phyloP scores from a whole-genome alignment of 1,140 invertebrate species.

The Hermetia illucens region DNA sequence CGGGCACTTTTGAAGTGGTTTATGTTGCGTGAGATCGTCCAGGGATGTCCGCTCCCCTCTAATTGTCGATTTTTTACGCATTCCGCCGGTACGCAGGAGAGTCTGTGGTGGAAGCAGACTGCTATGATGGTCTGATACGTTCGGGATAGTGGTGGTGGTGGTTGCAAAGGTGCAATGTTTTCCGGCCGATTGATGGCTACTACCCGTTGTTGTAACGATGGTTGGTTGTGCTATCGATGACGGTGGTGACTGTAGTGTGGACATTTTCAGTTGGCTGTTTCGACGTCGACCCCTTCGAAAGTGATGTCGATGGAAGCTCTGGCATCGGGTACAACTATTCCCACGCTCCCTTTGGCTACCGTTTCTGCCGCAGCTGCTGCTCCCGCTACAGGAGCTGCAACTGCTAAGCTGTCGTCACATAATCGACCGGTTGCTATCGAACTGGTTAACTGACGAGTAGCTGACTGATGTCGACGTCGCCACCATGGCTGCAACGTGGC shows the following conservation, averaged over 20 bases:
- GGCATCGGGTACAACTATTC: slow-evolving; percentile 22
- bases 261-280: slow-evolving; percentile 4
- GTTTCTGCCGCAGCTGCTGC: slow-evolving; percentile 24
- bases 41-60: too few species aligned
- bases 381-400: slow-evolving; percentile 29
- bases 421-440: slow-evolving; percentile 17
- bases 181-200: background rate
- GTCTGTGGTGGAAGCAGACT: too few species aligned
- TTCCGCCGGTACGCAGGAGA: too few species aligned
- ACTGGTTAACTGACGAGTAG: slow-evolving; percentile 28
- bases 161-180: slow-evolving; percentile 3
- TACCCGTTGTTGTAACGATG: slow-evolving; percentile 3
- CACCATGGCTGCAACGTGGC: slow-evolving; percentile 29
- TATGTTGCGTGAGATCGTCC: too few species aligned
- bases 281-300: slow-evolving; percentile 20
- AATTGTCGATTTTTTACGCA: too few species aligned
- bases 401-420: slow-evolving; percentile 31
- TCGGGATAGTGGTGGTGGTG: slow-evolving; percentile 8
- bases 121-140: too few species aligned
- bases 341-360: slow-evolving; percentile 11
- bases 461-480: slow-evolving; percentile 28
- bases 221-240: slow-evolving; percentile 5
- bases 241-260: background rate
- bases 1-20: too few species aligned
- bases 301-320: slow-evolving; percentile 27